phyloP scores from a whole-genome alignment of 1,140 invertebrate genomes.

The Colletes latitarsis region DNA sequence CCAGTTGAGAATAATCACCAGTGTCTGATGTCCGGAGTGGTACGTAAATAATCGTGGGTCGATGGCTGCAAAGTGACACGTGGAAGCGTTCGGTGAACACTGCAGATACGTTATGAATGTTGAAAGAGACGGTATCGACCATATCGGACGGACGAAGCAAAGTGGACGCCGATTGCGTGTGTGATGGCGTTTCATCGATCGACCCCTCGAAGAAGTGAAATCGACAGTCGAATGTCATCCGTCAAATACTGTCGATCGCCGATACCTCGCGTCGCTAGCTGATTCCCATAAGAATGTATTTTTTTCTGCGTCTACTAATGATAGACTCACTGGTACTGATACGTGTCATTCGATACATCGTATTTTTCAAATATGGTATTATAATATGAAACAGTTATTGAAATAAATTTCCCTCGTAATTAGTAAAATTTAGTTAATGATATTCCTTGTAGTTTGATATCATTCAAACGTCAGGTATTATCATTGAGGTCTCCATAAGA shows the following conservation, averaged over 20 bases:
- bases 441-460: too few relatives aligned
- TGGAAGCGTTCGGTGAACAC: constrained; percentile 17
- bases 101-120: constrained; percentile 40
- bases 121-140: constrained; percentile 40
- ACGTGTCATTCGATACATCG: neutral
- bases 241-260: neutral
- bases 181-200: constrained; percentile 15
- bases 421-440: too few relatives aligned
- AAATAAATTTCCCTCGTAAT: too few relatives aligned
- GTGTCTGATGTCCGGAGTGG: constrained; percentile 41
- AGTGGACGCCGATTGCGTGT: constrained; percentile 26
- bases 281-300: neutral
- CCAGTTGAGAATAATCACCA: constrained; percentile 32
- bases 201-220: constrained; percentile 21
- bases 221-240: constrained; percentile 33
- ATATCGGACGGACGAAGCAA: neutral
- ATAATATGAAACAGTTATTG: too few relatives aligned
- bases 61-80: constrained; percentile 38
- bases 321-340: too few relatives aligned
- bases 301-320: too few relatives aligned
- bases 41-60: constrained; percentile 54
- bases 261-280: neutral
- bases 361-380: too few relatives aligned
- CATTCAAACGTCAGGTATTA: too few relatives aligned
- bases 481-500: too few relatives aligned